Evolutionary conservation across 2,113 vertebrate species (phyloP).

Genomic region (Aegotheles bennettii): DNA sequence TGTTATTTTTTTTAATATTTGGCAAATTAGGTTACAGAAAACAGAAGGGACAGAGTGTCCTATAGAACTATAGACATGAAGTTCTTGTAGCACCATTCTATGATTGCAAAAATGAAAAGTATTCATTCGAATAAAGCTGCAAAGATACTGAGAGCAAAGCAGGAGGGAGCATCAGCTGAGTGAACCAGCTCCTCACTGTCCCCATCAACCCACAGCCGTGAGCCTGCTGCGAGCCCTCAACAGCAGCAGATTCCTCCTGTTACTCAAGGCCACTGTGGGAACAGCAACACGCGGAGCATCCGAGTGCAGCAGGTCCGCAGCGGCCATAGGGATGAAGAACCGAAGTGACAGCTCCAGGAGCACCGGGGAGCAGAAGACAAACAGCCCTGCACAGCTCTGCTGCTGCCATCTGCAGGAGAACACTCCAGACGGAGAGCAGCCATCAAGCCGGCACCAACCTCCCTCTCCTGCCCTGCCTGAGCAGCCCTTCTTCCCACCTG

Average conservation of each 20-base stretch:
- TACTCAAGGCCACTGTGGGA: background rate
- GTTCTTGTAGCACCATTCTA: background rate
- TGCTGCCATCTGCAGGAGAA: conserved; percentile 71
- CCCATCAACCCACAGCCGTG: background rate
- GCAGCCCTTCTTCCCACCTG: background rate
- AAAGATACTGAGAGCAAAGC: background rate
- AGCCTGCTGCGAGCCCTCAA: background rate
- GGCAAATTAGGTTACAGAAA: background rate
- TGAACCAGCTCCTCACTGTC: background rate
- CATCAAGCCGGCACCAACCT: background rate
- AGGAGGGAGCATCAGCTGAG: background rate
- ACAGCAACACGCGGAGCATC: background rate
- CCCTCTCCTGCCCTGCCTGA: background rate
- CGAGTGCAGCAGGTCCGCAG: background rate
- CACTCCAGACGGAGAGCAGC: background rate
- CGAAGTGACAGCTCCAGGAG: background rate
- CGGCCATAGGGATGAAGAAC: background rate
- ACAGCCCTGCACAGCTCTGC: background rate
- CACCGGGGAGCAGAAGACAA: background rate
- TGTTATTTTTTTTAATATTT: background rate
- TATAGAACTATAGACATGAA: background rate
- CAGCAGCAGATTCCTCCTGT: background rate
- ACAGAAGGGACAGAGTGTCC: background rate
- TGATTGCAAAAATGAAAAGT: background rate
- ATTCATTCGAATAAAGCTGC: background rate